Evolutionary conservation across 1,140 invertebrate species (phyloP).

Genomic region (Lepidurus packardi): DNA sequence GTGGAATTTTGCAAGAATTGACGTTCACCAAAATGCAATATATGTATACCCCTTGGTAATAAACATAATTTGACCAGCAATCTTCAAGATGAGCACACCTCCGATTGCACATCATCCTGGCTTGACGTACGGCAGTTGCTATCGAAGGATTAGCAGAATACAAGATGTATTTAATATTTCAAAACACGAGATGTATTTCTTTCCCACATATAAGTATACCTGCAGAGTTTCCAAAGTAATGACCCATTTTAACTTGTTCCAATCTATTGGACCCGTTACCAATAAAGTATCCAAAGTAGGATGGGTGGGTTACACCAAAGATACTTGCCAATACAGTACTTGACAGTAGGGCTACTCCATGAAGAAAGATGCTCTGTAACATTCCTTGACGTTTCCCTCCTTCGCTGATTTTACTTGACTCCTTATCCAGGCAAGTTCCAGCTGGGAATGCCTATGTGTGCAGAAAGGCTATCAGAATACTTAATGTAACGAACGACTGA

Average conservation of each 20-base stretch:
- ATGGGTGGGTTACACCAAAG: conserved; percentile 2
- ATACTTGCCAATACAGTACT: not conserved
- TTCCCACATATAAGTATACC: not conserved
- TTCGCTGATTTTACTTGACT: too few relatives aligned
- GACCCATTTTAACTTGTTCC: not conserved
- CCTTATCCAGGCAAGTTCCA: too few relatives aligned
- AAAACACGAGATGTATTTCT: not conserved
- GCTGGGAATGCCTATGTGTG: too few relatives aligned
- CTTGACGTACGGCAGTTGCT: not conserved
- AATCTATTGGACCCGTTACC: not conserved
- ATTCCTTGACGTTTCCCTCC: not conserved
- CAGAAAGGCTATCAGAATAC: too few relatives aligned
- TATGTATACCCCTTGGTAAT: not conserved
- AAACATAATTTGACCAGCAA: not conserved
- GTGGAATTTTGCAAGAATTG: not conserved
- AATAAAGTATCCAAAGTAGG: not conserved
- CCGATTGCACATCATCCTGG: not conserved
- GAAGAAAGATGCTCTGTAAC: not conserved
- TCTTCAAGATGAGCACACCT: not conserved
- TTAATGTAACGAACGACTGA: too few relatives aligned
- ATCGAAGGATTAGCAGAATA: not conserved
- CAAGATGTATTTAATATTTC: not conserved
- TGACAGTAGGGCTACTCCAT: not conserved
- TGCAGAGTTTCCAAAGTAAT: not conserved
- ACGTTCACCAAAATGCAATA: not conserved